phyloP scores from a whole-genome alignment of 2,888 invertebrate species.

The Serripes groenlandicus region DNA sequence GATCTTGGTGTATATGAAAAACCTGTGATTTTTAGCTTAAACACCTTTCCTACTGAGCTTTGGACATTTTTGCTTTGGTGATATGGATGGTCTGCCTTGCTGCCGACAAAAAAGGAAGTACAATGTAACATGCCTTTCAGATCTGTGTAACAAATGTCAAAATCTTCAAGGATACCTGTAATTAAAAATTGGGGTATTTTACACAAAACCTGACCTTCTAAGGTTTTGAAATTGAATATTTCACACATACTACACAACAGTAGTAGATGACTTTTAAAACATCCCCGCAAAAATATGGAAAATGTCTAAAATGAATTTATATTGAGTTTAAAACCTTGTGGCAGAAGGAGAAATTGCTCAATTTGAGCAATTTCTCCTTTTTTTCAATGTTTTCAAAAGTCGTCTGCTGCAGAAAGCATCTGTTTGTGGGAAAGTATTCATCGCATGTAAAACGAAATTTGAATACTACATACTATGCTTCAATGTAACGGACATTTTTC shows the following conservation, averaged over 20 bases:
- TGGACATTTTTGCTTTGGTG: slow-evolving; percentile 70
- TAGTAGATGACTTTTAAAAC: no score
- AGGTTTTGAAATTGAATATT: no score
- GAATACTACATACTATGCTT: no score
- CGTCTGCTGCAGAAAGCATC: neutral
- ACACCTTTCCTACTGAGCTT: slow-evolving; percentile 75
- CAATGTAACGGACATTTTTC: no score
- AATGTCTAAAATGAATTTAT: no score
- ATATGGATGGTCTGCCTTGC: slow-evolving; percentile 71
- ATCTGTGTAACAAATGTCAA: slow-evolving; percentile 41
- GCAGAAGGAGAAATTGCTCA: neutral
- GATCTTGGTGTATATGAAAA: slow-evolving; percentile 82
- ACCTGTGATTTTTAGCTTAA: slow-evolving; percentile 77
- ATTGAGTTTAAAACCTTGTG: neutral
- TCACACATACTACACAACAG: no score
- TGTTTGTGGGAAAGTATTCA: no score
- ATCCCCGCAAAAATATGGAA: no score
- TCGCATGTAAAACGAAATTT: no score
- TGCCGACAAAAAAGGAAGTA: slow-evolving; percentile 81
- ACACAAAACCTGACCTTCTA: no score
- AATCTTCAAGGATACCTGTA: slow-evolving; percentile 54
- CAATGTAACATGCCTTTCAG: slow-evolving; percentile 77
- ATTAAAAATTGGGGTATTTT: slow-evolving; percentile 13
- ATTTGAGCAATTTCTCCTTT: neutral
- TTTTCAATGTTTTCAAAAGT: neutral